These are phyloP conservation scores for Brachypalpus laphriformis DNA, from an alignment of 2,888 invertebrate species.

Conservation along the genomic window DNA sequence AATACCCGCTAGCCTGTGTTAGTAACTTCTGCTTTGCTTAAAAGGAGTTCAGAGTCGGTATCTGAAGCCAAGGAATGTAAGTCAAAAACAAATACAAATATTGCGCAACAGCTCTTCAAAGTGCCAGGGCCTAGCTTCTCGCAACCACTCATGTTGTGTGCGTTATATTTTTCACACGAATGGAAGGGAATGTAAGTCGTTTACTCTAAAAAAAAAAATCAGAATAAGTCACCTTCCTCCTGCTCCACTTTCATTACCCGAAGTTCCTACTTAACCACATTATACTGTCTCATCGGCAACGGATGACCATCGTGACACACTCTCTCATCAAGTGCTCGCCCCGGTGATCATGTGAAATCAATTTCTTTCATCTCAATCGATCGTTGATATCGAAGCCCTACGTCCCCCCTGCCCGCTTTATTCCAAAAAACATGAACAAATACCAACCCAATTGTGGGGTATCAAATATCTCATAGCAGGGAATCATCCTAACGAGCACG, in stretches of 20 bases:
- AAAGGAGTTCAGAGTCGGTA: too few species aligned
- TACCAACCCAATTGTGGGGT: conserved; percentile 59
- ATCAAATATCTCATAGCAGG: conserved; percentile 62
- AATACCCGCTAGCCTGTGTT: too few species aligned
- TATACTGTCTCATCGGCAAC: background rate
- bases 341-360: conserved; percentile 62
- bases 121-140: too few species aligned
- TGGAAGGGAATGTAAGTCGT: background rate
- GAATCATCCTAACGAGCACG: conserved; percentile 70
- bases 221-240: background rate
- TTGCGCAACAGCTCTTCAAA: too few species aligned
- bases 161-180: too few species aligned
- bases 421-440: conserved; percentile 37
- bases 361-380: conserved; percentile 49
- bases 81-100: too few species aligned
- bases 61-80: too few species aligned
- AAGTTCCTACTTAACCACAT: background rate
- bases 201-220: too few species aligned
- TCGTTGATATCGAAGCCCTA: conserved; percentile 25
- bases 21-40: too few species aligned
- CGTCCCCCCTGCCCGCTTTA: background rate
- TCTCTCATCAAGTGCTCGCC: conserved; percentile 14
- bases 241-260: conserved; percentile 12
- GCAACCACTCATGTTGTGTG: too few species aligned
- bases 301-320: conserved; percentile 66